A percentile compares a stretch with the other conserved stretches of the same genome.
These are phyloP conservation scores for Baccha elongata DNA, from an alignment of 2,888 invertebrate species.

Conservation along the genomic window DNA sequence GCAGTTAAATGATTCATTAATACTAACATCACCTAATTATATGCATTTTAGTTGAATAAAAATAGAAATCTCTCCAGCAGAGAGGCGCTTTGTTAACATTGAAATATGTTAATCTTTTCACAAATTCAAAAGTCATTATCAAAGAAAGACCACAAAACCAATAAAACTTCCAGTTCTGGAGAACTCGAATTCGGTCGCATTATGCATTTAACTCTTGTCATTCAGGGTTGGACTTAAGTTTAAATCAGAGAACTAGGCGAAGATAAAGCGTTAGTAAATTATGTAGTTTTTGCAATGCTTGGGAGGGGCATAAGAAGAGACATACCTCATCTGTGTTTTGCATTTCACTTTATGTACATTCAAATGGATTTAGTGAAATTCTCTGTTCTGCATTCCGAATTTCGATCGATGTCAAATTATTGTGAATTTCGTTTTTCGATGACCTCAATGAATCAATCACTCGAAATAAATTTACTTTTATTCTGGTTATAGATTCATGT, in stretches of 20 bases:
- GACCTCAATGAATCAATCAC: too few species aligned
- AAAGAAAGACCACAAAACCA: background rate
- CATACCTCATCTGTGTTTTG: too few species aligned
- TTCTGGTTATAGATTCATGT: too few species aligned
- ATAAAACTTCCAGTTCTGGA: conserved; percentile 16
- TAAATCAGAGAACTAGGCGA: background rate
- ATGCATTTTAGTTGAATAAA: conserved; percentile 3
- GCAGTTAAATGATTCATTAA: background rate
- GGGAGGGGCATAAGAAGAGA: too few species aligned
- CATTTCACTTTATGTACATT: too few species aligned
- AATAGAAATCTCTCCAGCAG: conserved; percentile 9
- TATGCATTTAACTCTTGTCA: background rate
- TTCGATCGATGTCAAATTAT: too few species aligned
- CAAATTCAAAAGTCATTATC: conserved; percentile 28
- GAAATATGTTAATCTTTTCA: conserved; percentile 28
- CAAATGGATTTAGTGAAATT: too few species aligned
- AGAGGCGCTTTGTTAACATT: background rate
- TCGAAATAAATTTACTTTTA: too few species aligned
- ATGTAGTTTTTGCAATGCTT: too few species aligned
- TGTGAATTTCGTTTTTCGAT: too few species aligned
- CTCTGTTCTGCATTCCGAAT: too few species aligned
- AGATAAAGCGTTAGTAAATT: too few species aligned
- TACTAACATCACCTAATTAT: background rate
- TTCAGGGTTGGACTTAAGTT: background rate
- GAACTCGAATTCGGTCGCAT: background rate